Conservation (phyloP, 2,888 invertebrate species). For the Leptinotarsa tumamoca region DNA sequence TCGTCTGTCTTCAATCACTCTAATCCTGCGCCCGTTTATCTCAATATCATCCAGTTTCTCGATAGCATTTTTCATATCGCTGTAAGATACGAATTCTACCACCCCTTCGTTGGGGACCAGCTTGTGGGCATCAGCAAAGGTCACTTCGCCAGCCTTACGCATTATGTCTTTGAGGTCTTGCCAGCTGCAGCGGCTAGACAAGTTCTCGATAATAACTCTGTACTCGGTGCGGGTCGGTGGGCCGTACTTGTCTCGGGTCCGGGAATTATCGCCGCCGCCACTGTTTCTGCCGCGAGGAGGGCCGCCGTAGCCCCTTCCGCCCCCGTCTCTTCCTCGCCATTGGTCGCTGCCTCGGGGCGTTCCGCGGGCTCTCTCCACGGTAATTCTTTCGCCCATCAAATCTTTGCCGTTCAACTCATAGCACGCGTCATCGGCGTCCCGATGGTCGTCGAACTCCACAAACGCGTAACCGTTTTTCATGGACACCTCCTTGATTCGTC, state of each 20-base stretch:
- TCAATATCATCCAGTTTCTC: conserved; percentile 96
- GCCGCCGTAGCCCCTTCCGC: conserved; percentile 37
- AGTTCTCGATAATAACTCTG: conserved; percentile 95
- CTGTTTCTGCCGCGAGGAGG: conserved; percentile 70
- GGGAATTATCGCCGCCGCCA: conserved; percentile 72
- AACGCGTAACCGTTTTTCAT: conserved; percentile 98
- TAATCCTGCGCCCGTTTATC: conserved; percentile 90
- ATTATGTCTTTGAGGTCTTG: conserved; percentile 99
- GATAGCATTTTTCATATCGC: conserved; percentile 93
- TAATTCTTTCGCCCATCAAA: conserved; percentile 91
- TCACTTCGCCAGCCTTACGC: conserved; percentile 97
- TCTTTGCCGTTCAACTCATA: conserved; percentile 98
- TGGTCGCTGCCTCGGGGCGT: conserved; percentile 80
- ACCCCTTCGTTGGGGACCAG: conserved; percentile 71
- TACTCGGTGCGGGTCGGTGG: conserved; percentile 98
- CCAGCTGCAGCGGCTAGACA: conserved; percentile 99
- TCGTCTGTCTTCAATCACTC: conserved; percentile 84
- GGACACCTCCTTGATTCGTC: conserved; percentile 91
- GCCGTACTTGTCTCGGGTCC: conserved; percentile 80
- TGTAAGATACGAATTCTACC: conserved; percentile 92
- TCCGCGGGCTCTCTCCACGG: conserved; percentile 86
- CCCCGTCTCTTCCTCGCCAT: conserved; percentile 70
- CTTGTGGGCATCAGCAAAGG: conserved; percentile 96
- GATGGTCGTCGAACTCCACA: conserved; percentile 97
- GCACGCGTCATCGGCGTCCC: conserved; percentile 98